Conservation (phyloP, 2,888 invertebrate genomes). For the Neoitamus cyanurus region DNA sequence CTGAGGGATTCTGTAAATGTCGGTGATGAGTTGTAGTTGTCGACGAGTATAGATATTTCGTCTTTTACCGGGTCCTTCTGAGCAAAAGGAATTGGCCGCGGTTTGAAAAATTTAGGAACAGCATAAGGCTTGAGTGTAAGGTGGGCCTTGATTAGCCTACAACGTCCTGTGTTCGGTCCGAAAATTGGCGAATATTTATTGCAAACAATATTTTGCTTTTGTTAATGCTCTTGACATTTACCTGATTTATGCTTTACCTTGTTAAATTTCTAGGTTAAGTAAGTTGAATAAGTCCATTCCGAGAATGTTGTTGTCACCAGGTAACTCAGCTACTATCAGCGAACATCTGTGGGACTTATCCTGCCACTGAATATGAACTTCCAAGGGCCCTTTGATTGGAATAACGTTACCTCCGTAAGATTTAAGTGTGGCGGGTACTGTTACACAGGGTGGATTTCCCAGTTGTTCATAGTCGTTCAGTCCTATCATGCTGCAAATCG, state of each 20-base stretch:
- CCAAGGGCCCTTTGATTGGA: no score
- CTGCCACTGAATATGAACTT: no score
- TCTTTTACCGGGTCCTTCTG: conserved; percentile 35
- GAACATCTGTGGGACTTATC: no score
- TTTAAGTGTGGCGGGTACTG: no score
- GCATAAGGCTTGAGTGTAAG: background rate
- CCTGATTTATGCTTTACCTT: background rate
- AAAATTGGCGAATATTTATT: background rate
- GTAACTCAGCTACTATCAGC: no score
- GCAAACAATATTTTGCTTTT: background rate
- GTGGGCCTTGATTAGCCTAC: background rate
- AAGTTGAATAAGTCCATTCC: background rate
- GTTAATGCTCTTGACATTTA: background rate
- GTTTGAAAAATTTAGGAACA: conserved; percentile 49
- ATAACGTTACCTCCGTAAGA: no score
- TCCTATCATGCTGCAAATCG: no score
- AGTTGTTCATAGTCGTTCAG: no score
- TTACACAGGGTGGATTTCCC: no score
- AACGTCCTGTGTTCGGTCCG: background rate
- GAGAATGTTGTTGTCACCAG: background rate
- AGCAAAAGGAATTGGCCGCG: conserved; percentile 52
- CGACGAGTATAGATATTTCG: conserved; percentile 46
- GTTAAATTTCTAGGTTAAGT: background rate
- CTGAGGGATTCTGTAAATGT: no score
- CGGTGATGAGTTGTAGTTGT: no score